These are phyloP conservation scores for Tetragonisca angustula DNA, from an alignment of 2,888 invertebrate species.

Conservation along the genomic window DNA sequence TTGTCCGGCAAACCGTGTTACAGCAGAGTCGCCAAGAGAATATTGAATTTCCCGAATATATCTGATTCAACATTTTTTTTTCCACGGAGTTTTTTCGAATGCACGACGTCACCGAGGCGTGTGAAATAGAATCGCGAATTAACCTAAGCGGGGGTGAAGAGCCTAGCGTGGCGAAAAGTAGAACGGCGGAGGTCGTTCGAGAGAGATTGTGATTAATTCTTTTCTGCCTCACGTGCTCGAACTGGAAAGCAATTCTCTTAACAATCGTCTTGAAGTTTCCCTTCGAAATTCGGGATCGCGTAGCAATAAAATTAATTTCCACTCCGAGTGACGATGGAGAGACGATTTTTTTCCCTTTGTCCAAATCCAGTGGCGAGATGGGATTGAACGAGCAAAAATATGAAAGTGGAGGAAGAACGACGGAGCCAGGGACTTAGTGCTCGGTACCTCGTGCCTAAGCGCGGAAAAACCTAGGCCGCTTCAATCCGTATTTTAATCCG, in stretches of 20 bases:
- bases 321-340: no score
- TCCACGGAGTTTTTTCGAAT: slow-evolving; percentile 1
- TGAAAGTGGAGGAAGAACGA: not conserved
- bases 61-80: not conserved
- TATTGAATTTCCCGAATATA: not conserved
- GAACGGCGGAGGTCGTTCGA: not conserved
- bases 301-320: slow-evolving; percentile 12
- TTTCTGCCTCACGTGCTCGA: not conserved
- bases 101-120: not conserved
- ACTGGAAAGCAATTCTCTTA: not conserved
- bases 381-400: not conserved
- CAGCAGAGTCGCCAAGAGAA: not conserved
- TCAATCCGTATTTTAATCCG: slow-evolving; percentile 20
- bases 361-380: not conserved
- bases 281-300: not conserved
- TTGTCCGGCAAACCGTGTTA: not conserved
- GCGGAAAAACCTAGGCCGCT: slow-evolving; percentile 20
- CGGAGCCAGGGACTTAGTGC: not conserved
- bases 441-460: not conserved
- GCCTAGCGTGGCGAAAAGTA: not conserved
- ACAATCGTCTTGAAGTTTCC: not conserved
- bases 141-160: not conserved
- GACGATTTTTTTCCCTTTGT: not conserved
- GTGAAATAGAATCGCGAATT: not conserved
- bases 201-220: not conserved